Evolutionary conservation across 2,888 invertebrate genomes (phyloP), one percentile per base, ranked within the genome.

Genomic region (Drosophila neutralis): DNA sequence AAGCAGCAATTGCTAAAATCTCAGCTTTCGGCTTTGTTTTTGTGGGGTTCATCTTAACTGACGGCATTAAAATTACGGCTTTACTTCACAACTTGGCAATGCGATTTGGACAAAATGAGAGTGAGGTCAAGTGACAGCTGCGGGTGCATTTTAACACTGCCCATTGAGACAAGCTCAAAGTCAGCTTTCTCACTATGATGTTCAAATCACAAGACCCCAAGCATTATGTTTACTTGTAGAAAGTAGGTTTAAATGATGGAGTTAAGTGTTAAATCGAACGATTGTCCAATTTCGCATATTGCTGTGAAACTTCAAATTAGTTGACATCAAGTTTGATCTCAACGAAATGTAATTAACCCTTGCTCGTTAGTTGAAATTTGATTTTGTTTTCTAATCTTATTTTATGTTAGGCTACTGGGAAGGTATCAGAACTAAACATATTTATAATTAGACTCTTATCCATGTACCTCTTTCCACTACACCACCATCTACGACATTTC

Each of bases 171-270:
- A 24, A 7, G 51, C 36, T 49, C 7, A 24, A 51, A 36, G 31
- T 45, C 70, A 42, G 71, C 62, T 73, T 72, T 73, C 73, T 49
- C 53, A 64, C 54, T 64, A 63, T 27, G 54, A 40, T 58, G 71
- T 53, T 53, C 35, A 71, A 54, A 21, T 27, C n/a, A 24, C 29
- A 18, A 24, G 21, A 33, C 15, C 8, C 21, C 2, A 2, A 54
- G n/a, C 27, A 54, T 29, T 18, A 13, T 6, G 21, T 35, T 24
- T 21, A 29, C 15, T 10, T 38, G 29, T 2, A 31, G 63, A 59
- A 64, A 59, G 31, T 54, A 2, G 18, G 2, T 8, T 35, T 24
- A 4, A 45, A 57, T 35, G 10, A 56, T 56, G 56, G 6, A 61
- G 40, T 18, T 18, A 11, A 21, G 15, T 13, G 35, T 52, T 35